phyloP scores from a whole-genome alignment of 2,888 invertebrate species.

The Busseola fusca region DNA sequence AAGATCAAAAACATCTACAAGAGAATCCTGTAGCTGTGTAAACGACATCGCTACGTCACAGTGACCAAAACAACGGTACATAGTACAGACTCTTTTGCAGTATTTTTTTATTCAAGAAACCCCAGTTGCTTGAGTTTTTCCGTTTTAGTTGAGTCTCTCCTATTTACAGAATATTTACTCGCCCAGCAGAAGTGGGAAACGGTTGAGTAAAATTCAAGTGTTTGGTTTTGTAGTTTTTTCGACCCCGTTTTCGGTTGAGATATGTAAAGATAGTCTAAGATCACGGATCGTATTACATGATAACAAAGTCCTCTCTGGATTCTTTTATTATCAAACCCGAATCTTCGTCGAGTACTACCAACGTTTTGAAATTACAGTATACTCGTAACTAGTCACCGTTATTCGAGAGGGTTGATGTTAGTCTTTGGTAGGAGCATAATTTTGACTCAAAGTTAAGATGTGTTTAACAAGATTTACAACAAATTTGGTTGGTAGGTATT shows the following conservation, averaged over 20 bases:
- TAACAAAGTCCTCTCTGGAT: conserved; percentile 12
- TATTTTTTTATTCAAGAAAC: conserved; percentile 9
- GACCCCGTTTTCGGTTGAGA: conserved; percentile 14
- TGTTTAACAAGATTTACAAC: neutral
- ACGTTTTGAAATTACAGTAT: conserved; percentile 12
- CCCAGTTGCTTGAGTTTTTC: no score
- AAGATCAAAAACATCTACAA: neutral
- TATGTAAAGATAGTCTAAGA: conserved; percentile 18
- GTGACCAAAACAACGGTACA: no score
- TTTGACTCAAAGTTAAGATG: conserved; percentile 6
- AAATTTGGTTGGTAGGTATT: neutral
- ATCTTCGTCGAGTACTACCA: conserved; percentile 25
- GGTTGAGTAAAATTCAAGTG: conserved; percentile 25
- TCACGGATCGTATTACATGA: conserved; percentile 17
- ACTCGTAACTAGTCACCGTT: conserved; percentile 11
- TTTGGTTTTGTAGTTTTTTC: conserved; percentile 19
- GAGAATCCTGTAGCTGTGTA: neutral
- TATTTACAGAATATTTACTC: conserved; percentile 14
- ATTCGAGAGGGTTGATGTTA: conserved; percentile 14
- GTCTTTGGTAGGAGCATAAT: conserved; percentile 1
- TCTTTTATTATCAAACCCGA: conserved; percentile 31
- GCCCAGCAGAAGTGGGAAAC: neutral
- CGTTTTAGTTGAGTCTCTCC: no score
- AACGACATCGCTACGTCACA: neutral
- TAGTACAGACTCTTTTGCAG: neutral